Base-by-base conservation (phyloP, 2,113 vertebrate genomes). In the Sturnira hondurensis region DNA sequence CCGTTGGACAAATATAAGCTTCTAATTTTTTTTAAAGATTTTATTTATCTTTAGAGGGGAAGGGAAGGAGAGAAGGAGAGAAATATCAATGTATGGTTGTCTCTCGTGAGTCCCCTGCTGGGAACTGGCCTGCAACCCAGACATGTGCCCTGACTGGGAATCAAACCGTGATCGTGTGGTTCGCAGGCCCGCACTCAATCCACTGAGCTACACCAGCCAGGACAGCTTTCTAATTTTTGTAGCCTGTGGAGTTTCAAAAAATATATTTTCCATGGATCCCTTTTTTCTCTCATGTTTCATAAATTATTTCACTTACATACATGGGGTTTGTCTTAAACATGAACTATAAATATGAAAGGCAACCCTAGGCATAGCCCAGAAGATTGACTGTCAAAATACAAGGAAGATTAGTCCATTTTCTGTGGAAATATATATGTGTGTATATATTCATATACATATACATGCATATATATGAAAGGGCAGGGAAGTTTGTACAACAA, bases 301-400 rank as follows among this genome's bases (percentile, higher is more conserved):
- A 76, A 95, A 83, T 70, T 65, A 88, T 71, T 96, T 94, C 82
- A 47, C 26, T 80, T 93, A 74, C 11, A 65, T 81, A 47, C 68
- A 22, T 20, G 47, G 82, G 65, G 36, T 19, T 68, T 86, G 28
- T 91, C 88, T 91, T 70, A 58, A 76, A 87, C 87, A 56, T 65
- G 65, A 67, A 91, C 71, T 52, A 10, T 89, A 94, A 76, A 43
- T 83, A 61, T 68, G 86, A 94, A 95, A 43, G 74, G 24, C 68
- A 86, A 50, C 24, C 68, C 38, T 47, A 77, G 45, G 22, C 54
- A 67, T 24, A 91, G 73, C 56, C 86, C 15, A 71, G 52, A 91
- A 95, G 86, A 89, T 86, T 33, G 94, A 47, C 86, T 94, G 92
- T 94, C 86, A 81, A 86, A 95, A 88, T 47, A 84, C 45, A 87